Conservation (phyloP, 92 coral and sea anemone genomes). For the Bergia sp. region DNA sequence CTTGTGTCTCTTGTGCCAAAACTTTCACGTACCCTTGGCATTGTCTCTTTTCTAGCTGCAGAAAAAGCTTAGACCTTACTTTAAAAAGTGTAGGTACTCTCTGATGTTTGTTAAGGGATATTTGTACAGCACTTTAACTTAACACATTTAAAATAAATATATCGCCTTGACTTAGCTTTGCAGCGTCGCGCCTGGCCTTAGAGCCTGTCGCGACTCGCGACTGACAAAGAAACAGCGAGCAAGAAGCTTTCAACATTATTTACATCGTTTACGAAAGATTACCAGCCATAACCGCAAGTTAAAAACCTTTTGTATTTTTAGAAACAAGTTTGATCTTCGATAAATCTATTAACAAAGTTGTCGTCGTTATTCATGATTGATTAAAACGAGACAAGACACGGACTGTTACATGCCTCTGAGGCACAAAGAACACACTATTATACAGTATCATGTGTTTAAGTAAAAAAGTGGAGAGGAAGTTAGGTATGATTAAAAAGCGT, state of each 20-base stretch:
- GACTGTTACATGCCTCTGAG: too few species aligned
- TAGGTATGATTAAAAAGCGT: too few species aligned
- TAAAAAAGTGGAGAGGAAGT: too few species aligned
- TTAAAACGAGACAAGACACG: too few species aligned
- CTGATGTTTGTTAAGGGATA: too few species aligned
- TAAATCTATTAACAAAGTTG: background rate
- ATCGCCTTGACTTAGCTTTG: too few species aligned
- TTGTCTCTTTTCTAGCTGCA: background rate
- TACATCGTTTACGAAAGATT: background rate
- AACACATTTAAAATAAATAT: too few species aligned
- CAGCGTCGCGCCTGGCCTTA: background rate
- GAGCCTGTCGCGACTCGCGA: background rate
- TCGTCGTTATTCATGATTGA: background rate
- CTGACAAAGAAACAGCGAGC: background rate
- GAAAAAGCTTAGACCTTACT: background rate
- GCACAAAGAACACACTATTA: too few species aligned
- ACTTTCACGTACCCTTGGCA: background rate
- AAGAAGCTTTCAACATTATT: background rate
- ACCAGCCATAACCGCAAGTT: background rate
- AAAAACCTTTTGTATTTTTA: too few species aligned
- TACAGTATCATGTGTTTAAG: too few species aligned
- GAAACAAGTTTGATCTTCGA: background rate
- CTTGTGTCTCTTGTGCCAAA: too few species aligned
- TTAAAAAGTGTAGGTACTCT: background rate
- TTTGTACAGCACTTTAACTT: too few species aligned